Evolutionary conservation across 2,113 vertebrate species (phyloP).

Genomic region (Tupaia tana): DNA sequence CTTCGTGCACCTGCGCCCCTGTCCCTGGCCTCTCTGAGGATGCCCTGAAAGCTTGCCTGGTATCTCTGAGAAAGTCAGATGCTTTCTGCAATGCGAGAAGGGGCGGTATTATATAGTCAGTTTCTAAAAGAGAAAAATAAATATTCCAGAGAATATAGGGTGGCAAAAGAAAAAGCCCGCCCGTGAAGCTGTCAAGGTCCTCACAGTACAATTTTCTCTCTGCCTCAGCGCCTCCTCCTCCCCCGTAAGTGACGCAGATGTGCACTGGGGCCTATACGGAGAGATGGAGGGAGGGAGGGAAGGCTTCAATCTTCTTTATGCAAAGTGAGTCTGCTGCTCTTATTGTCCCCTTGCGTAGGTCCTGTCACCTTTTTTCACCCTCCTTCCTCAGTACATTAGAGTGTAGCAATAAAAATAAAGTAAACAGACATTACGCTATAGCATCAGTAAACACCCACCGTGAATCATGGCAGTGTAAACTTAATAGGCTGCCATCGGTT

Average conservation of each 20-base stretch:
- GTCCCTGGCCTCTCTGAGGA: constrained; percentile 68
- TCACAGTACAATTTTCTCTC: constrained; percentile 83
- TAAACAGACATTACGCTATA: constrained; percentile 51
- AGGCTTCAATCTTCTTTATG: constrained; percentile 75
- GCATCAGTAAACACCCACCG: constrained; percentile 55
- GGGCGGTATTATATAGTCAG: constrained; percentile 71
- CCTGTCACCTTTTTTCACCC: constrained; percentile 63
- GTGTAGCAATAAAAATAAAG: constrained; percentile 56
- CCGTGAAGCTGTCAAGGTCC: constrained; percentile 84
- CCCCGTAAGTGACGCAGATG: constrained; percentile 85
- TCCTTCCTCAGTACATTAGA: constrained; percentile 36
- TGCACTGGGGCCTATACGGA: constrained; percentile 79
- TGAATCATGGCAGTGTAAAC: constrained; percentile 60
- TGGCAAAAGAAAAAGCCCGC: constrained; percentile 61
- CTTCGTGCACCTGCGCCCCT: constrained; percentile 65
- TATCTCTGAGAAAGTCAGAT: constrained; percentile 68
- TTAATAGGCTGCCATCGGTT: constrained; percentile 70
- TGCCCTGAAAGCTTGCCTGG: constrained; percentile 56
- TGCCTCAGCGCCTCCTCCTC: constrained; percentile 79
- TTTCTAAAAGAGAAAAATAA: constrained; percentile 52
- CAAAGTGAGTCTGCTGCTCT: constrained; percentile 81
- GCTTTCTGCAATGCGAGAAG: constrained; percentile 63
- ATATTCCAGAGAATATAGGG: constrained; percentile 46
- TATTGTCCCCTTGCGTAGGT: constrained; percentile 65
- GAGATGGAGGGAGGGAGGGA: constrained; percentile 63